Base-by-base conservation (phyloP, 2,113 vertebrate species). In the Oryzias curvinotus region DNA sequence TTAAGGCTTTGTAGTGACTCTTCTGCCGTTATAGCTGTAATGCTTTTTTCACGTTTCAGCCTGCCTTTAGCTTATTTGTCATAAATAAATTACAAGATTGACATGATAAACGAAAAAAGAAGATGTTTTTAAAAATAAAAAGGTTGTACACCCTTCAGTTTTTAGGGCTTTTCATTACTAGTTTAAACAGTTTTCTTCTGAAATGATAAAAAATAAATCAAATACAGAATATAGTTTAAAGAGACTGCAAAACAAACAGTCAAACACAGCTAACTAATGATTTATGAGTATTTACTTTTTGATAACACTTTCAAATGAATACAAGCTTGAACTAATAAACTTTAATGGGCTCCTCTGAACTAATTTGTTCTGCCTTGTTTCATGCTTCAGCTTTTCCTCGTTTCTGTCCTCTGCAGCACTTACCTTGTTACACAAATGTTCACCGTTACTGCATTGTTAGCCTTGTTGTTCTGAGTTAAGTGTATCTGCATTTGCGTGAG, bases 131-230 rank as follows among this genome's bases (percentile, higher is more conserved):
- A n/a, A 7, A 7, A n/a, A 44, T 63, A 52, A 44, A 26, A n/a
- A 57, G 52, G 62, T 65, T 52, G 45, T 56, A 69, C 55, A 62
- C 82, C 79, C 62, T 66, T 83, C 64, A 69, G 66, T 41, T 68
- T 80, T 72, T 63, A 25, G 64, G 18, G n/a, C 53, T 12, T 12
- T 10, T 10, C 36, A 36, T 36, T 36, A 36, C 6, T 8, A 36
- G 30, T 1, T 36, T 7, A 36, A 36, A 36, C 36, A 3, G 36
- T 36, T 36, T 12, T 36, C 36, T 36, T 36, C 36, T 13, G 10
- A 36, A 3, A 36, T 10, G 36, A 36, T 36, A 12, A 36, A 8
- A 36, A 23, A 23, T n/a, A n/a, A n/a, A n/a, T n/a, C 1, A 36
- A 28, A 28, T 28, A 5, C 6, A 7, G 6, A 36, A 36, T 10